Base-by-base conservation (phyloP, 2,888 invertebrate species). In the Epirrhoe alternata region DNA sequence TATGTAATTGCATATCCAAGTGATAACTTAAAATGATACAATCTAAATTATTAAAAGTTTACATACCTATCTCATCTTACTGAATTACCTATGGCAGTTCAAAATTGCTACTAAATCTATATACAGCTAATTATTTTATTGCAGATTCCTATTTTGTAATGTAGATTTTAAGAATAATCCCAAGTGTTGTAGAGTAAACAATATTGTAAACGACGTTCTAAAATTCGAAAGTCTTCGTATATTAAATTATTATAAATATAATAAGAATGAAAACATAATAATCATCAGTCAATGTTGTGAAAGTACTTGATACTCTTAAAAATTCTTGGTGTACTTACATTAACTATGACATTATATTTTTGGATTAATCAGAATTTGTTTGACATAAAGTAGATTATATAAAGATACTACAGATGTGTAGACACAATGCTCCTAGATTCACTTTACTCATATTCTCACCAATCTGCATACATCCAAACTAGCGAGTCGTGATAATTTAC, bases 111-210 rank as follows among this genome's bases (percentile, higher is more conserved):
- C 14, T 64, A 53, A 65, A 54, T 60, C 61, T 69, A 51, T 52
- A 63, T 62, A 77, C 69, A 73, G 66, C 71, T 74, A 70, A 74
- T 58, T 77, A 67, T 81, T 84, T 86, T 87, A 92, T 92, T 92
- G 92, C 92, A 92, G 92, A 92, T 92, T 92, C 92, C 92, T 92
- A 87, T 89, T 89, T 90, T 90, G 79, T 90, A 87, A 85, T 77
- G 74, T 91, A 90, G 87, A 50, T 77, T 87, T 68, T 90, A 91
- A 90, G 90, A 79, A 84, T 88, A 86, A 88, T 81, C 81, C 82
- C 83, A 82, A 80, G 79, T 77, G 74, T 77, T 75, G 74, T 72
- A 76, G 67, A 72, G 17, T 67, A 64, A 55, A 59, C 51, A 51
- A 58, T 64, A 67, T 62, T 68, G 61, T 71, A 61, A 77, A 62